Conservation (phyloP, 2,113 vertebrate species). For the Aphelocoma coerulescens region DNA sequence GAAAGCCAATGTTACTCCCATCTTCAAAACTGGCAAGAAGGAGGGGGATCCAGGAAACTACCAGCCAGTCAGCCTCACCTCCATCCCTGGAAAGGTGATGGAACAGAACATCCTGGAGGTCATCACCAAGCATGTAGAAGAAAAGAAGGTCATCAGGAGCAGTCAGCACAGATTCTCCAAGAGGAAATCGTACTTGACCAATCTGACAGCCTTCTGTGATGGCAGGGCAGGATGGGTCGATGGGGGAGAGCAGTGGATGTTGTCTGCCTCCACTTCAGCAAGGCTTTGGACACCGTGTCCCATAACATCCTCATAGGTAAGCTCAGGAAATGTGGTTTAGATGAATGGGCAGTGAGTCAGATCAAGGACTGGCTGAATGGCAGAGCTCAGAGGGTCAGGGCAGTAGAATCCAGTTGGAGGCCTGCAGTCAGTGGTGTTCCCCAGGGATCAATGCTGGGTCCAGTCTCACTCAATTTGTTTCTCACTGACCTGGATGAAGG, state of each 20-base stretch:
- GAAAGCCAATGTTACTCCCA: not conserved
- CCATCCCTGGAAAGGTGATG: not conserved
- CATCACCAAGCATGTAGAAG: no score
- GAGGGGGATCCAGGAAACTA: not conserved
- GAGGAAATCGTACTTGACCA: not conserved
- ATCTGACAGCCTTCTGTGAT: not conserved
- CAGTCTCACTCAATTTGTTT: not conserved
- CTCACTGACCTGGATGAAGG: not conserved
- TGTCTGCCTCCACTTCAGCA: not conserved
- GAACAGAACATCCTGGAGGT: not conserved
- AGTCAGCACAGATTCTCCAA: not conserved
- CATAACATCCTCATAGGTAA: not conserved
- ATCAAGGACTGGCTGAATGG: not conserved
- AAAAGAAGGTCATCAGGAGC: not conserved
- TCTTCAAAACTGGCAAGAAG: not conserved
- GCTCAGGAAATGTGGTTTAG: not conserved
- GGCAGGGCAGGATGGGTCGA: not conserved
- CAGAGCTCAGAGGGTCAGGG: not conserved
- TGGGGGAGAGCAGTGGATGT: not conserved
- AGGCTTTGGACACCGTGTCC: not conserved
- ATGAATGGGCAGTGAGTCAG: not conserved
- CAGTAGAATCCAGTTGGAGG: not conserved
- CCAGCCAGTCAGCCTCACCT: not conserved
- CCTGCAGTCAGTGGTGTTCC: not conserved
- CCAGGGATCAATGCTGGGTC: not conserved